These are phyloP conservation scores for Dynastes maya DNA, from an alignment of 2,888 invertebrate species.

Conservation along the genomic window DNA sequence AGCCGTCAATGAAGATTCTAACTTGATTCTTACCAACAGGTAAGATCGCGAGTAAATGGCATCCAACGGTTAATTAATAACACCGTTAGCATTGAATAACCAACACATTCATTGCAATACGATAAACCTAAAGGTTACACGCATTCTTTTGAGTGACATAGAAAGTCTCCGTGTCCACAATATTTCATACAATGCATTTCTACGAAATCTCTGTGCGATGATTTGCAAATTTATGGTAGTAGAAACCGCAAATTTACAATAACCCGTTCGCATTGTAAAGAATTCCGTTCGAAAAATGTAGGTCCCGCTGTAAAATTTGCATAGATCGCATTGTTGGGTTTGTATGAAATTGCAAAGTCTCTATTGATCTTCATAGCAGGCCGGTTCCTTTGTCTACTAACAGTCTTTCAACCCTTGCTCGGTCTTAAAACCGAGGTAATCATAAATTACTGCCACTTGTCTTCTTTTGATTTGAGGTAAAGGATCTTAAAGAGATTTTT, in stretches of 20 bases:
- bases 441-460: slow-evolving; percentile 63
- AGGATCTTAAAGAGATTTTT: slow-evolving; percentile 56
- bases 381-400: slow-evolving; percentile 31
- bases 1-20: slow-evolving; percentile 5
- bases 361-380: background rate
- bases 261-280: slow-evolving; percentile 19
- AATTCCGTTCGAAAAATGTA: slow-evolving; percentile 38
- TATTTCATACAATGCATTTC: background rate
- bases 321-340: slow-evolving; percentile 28
- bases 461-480: slow-evolving; percentile 50
- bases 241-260: slow-evolving; percentile 31
- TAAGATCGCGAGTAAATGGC: background rate
- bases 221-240: slow-evolving; percentile 39
- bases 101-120: background rate
- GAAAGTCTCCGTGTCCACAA: background rate
- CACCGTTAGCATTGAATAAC: background rate
- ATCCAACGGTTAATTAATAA: slow-evolving; percentile 19
- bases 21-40: background rate
- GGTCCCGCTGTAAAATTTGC: slow-evolving; percentile 46
- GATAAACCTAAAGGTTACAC: slow-evolving; percentile 6
- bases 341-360: slow-evolving; percentile 53
- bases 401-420: slow-evolving; percentile 62
- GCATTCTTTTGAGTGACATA: background rate
- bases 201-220: background rate
- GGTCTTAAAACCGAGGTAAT: slow-evolving; percentile 59